A percentile compares a stretch with the other conserved stretches of the same genome.
Conservation (phyloP, 2,113 vertebrate genomes). For the Echinops telfairi region DNA sequence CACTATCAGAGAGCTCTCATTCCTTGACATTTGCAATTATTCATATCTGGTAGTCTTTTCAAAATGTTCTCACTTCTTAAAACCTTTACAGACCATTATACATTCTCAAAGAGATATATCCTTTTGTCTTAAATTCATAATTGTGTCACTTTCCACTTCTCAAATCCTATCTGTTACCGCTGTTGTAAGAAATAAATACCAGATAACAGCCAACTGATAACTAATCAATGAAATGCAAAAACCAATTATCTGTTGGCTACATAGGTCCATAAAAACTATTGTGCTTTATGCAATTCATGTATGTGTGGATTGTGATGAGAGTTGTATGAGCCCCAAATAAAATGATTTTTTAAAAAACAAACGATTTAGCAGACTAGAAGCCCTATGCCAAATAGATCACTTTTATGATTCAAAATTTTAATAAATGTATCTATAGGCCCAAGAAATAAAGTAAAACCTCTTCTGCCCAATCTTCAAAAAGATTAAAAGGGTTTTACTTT, state of each 20-base stretch:
- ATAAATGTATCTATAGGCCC: not conserved
- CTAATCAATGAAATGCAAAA: not conserved
- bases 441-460: not conserved
- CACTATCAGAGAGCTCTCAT: slow-evolving; percentile 56
- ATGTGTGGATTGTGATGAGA: too few relatives aligned
- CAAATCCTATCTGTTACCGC: not conserved
- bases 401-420: not conserved
- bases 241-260: not conserved
- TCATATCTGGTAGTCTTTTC: slow-evolving; percentile 66
- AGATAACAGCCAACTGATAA: not conserved
- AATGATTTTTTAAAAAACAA: too few relatives aligned
- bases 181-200: slow-evolving; percentile 14
- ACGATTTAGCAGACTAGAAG: not conserved
- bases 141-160: not conserved
- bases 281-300: too few relatives aligned
- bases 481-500: not conserved
- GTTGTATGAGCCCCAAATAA: too few relatives aligned
- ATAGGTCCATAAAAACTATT: not conserved
- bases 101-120: slow-evolving; percentile 53
- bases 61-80: slow-evolving; percentile 57
- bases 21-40: slow-evolving; percentile 69
- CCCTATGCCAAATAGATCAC: not conserved
- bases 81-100: slow-evolving; percentile 57
- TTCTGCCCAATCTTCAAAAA: not conserved
- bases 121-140: slow-evolving; percentile 60